Conservation (phyloP, 2,113 vertebrate genomes). For the Reinhardtius hippoglossoides region DNA sequence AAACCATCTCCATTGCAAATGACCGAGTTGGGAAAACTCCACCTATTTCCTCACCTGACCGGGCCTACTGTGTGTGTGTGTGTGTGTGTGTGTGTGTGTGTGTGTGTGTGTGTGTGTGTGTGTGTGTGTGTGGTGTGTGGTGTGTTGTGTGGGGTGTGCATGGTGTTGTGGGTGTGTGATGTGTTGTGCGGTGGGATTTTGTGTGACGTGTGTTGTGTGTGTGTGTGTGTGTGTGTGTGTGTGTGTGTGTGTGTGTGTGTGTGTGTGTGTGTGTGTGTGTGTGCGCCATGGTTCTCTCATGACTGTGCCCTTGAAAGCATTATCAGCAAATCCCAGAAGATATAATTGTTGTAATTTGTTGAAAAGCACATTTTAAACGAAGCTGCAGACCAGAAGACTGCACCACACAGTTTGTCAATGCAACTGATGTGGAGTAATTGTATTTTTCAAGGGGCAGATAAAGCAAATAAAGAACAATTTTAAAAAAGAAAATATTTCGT, state of each 20-base stretch:
- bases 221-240: too few species aligned
- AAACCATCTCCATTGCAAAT: slow-evolving; percentile 81
- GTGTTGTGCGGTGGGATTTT: too few species aligned
- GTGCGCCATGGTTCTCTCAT: slow-evolving; percentile 32
- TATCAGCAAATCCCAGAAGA: slow-evolving; percentile 18
- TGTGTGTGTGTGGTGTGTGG: slow-evolving; percentile 12
- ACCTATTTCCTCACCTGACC: slow-evolving; percentile 75
- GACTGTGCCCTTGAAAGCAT: neutral
- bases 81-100: neutral
- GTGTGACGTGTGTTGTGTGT: slow-evolving; percentile 12
- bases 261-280: neutral
- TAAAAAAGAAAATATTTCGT: too few species aligned
- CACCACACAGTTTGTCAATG: neutral
- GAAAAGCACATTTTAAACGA: neutral
- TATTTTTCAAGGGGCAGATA: too few species aligned
- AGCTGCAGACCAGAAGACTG: too few species aligned
- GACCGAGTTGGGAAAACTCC: slow-evolving; percentile 66
- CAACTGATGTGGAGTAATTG: too few species aligned
- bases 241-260: neutral
- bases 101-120: too few species aligned
- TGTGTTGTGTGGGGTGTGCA: too few species aligned
- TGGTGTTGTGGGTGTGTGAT: too few species aligned
- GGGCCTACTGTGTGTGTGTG: slow-evolving; percentile 1
- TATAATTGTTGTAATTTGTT: neutral
- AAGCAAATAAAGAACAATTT: too few species aligned